Evolutionary conservation across 2,888 invertebrate species (phyloP).

Genomic region (Norana najaformis): DNA sequence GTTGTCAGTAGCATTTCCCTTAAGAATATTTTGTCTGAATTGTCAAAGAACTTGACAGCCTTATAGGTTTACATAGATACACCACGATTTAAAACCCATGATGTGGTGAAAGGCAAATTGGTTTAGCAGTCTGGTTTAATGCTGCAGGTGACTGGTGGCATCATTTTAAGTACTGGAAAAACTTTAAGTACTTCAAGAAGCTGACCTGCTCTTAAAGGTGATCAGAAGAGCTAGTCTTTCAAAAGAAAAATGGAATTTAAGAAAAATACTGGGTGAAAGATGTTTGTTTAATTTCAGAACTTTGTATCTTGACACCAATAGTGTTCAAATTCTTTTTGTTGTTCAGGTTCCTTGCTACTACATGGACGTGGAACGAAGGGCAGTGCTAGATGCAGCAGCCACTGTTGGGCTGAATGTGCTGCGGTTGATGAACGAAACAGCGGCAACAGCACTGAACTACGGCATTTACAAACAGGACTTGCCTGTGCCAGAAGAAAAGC

Average conservation of each 20-base stretch:
- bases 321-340: neutral
- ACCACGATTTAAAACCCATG: neutral
- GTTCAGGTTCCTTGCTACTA: constrained; percentile 85
- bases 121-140: neutral
- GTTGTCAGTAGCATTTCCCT: too few relatives aligned
- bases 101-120: neutral
- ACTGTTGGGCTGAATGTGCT: constrained; percentile 93
- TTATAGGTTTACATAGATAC: neutral
- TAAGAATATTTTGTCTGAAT: too few relatives aligned
- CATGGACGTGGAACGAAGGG: constrained; percentile 90
- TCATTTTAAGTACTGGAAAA: neutral
- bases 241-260: neutral
- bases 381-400: constrained; percentile 85
- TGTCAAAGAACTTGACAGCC: neutral
- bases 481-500: constrained; percentile 81
- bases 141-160: neutral
- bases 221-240: neutral
- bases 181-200: neutral
- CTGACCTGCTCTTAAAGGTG: neutral
- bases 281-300: neutral
- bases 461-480: constrained; percentile 98
- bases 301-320: neutral
- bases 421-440: constrained; percentile 93
- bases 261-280: neutral
- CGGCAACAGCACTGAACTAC: constrained; percentile 92